phyloP scores from a whole-genome alignment of 1,140 invertebrate species.

The Nymphalis io region DNA sequence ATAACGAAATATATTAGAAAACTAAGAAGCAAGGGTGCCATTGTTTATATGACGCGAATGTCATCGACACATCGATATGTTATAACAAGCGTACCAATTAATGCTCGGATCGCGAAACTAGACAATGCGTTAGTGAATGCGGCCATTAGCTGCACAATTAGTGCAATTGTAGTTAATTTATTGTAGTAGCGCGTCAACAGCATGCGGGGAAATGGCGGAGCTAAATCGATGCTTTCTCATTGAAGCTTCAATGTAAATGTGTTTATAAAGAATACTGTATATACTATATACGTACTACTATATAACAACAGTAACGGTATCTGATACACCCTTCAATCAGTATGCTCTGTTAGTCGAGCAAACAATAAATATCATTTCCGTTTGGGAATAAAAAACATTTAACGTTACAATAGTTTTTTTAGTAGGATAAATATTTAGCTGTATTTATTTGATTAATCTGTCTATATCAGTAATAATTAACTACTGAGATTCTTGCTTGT shows the following conservation, averaged over 20 bases:
- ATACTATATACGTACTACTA: conserved; percentile 5
- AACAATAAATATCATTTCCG: conserved; percentile 23
- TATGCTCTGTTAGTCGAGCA: conserved; percentile 17
- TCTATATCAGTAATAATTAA: too few relatives aligned
- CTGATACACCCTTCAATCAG: conserved; percentile 21
- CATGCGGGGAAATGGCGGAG: conserved; percentile 25
- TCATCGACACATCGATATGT: neutral
- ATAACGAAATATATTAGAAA: conserved; percentile 47
- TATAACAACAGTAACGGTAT: conserved; percentile 12
- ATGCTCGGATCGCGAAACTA: conserved; percentile 55
- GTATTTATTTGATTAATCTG: too few relatives aligned
- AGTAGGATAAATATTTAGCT: too few relatives aligned
- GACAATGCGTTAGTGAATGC: conserved; percentile 65
- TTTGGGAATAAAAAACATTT: conserved; percentile 3
- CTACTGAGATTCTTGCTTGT: too few relatives aligned
- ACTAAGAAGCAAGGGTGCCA: conserved; percentile 1
- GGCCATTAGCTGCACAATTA: conserved; percentile 75
- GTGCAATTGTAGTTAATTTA: conserved; percentile 78
- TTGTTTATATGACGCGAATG: neutral
- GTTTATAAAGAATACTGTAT: neutral
- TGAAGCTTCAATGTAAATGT: conserved; percentile 18
- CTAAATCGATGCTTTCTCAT: conserved; percentile 31
- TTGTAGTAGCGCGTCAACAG: conserved; percentile 50
- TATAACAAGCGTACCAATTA: conserved; percentile 51
- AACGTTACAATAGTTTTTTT: too few relatives aligned